Evolutionary conservation across 2,888 invertebrate species (phyloP).

Genomic region (Synanthedon andrenaeformis): DNA sequence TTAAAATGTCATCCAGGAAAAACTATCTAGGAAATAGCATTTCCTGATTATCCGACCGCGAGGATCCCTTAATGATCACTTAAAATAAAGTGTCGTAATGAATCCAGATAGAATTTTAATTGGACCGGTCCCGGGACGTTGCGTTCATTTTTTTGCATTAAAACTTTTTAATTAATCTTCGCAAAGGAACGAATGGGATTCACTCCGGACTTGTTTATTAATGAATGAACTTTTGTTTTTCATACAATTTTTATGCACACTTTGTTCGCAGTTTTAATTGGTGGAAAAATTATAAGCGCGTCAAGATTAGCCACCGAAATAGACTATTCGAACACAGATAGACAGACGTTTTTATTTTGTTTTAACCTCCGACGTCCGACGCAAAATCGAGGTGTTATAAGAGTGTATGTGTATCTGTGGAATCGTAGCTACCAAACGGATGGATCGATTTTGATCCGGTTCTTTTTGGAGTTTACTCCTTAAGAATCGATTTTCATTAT

Average conservation of each 20-base stretch:
- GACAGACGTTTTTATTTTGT: no score
- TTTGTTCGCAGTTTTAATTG: background rate
- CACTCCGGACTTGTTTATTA: background rate
- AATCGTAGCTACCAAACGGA: no score
- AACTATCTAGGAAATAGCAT: background rate
- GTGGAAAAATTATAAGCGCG: background rate
- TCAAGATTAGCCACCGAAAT: no score
- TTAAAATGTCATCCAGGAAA: no score
- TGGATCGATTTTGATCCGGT: no score
- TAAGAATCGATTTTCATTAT: no score
- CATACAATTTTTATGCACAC: background rate
- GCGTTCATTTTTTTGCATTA: slow-evolving; percentile 8
- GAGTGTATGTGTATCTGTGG: no score
- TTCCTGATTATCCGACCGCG: background rate
- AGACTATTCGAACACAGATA: no score
- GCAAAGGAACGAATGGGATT: slow-evolving; percentile 26
- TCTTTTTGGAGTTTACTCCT: no score
- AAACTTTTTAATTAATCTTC: slow-evolving; percentile 56
- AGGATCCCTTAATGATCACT: slow-evolving; percentile 28
- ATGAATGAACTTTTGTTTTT: background rate
- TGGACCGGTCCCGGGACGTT: slow-evolving; percentile 32
- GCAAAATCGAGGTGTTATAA: no score
- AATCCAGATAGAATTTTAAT: slow-evolving; percentile 59
- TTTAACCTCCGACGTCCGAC: no score
- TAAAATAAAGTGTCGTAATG: slow-evolving; percentile 53